Percentiles rank a stretch among this genome's conserved stretches.
Evolutionary conservation across 2,113 vertebrate genomes (phyloP).

Genomic region (Odontophorus gujanensis): DNA sequence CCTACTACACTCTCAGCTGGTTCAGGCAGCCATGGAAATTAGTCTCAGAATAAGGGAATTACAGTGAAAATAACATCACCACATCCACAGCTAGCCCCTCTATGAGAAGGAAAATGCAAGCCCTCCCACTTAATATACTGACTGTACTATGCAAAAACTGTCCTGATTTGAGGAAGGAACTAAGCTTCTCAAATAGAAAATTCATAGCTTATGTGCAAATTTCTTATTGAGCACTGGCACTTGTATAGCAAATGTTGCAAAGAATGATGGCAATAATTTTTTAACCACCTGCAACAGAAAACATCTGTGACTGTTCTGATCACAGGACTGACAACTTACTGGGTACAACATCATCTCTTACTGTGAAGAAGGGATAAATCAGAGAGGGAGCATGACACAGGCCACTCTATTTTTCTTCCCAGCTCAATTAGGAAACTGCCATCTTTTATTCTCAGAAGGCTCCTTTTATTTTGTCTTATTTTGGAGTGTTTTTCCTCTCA

Average conservation of each 20-base stretch:
- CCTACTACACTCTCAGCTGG: neutral
- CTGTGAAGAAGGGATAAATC: neutral
- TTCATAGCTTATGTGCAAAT: neutral
- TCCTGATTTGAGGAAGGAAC: neutral
- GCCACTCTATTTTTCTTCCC: neutral
- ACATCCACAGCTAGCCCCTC: neutral
- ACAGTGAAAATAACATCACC: neutral
- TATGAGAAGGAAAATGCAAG: neutral
- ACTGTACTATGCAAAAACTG: neutral
- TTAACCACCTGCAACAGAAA: neutral
- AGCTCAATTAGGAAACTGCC: neutral
- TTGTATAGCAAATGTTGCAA: neutral
- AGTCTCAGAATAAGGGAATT: neutral
- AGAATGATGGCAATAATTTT: neutral
- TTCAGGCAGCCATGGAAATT: neutral
- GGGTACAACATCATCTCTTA: neutral
- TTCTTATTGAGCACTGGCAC: neutral
- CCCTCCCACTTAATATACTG: neutral
- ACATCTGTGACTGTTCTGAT: neutral
- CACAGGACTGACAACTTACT: neutral
- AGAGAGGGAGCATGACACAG: neutral
- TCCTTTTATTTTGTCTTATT: constrained; percentile 37
- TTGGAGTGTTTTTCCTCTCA: neutral
- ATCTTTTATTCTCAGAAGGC: neutral
- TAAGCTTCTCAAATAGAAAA: neutral